Evolutionary conservation across 1,140 invertebrate species (phyloP), one percentile per base, ranked within the genome.

Genomic region (Lamellibrachia luymesi): DNA sequence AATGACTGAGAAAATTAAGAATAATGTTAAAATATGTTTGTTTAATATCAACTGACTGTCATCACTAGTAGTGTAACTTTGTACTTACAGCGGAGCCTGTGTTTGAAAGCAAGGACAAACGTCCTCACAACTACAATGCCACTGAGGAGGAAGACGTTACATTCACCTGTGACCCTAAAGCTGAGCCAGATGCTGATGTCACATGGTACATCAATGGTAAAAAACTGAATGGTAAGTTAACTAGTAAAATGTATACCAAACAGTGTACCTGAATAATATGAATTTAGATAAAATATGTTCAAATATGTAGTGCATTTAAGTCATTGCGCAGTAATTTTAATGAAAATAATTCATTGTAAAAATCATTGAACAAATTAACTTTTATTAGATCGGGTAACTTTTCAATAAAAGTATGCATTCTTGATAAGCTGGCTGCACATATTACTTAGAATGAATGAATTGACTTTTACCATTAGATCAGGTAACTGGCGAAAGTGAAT

Each of bases 121-220:
- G 13, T 4, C 93, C 95, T 25, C 93, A 93, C 50, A 93, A 94
- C 22, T 89, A 93, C 2, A 94, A 94, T 91, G 94, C 95, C 13
- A 93, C 95, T 22, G 93, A 95, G 4, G 95, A 94, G 38, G 94
- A 93, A 8, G 90, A 92, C 38, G 94, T 95, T 80, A 92, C 92
- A 2, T 92, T 96, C 91, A 91, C 90, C 27, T 96, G 95, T 91
- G 93, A 90, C 8, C 92, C 94, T 7, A 90, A 93, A 22, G 95
- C 95, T 50, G 94, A 95, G 92, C 95, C 95, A 5, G 92, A 92
- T 10, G 95, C 95, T 2, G 56, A 64, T 25, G 93, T 95, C 92
- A 94, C 92, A 7, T 96, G 95, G 95, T 94, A 90, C 7, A 56
- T 94, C n/a, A 94, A 96, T 90, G 94, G 95, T n/a, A 93, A 94